Evolutionary conservation across 2,113 vertebrate genomes (phyloP).

Genomic region (Cyphomyrus discorhynchus): DNA sequence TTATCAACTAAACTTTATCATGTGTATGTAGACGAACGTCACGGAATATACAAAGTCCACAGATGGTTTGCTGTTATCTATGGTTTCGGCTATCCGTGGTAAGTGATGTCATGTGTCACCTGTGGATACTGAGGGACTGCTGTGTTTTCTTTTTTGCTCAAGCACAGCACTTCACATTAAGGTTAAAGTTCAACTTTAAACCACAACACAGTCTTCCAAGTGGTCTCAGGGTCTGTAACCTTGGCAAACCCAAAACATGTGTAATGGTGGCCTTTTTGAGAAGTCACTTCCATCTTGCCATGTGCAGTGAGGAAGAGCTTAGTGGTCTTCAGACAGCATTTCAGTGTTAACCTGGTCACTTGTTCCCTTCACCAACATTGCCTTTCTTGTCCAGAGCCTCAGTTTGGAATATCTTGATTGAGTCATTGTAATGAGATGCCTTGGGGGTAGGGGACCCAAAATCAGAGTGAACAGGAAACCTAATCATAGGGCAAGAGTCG

Average conservation of each 20-base stretch:
- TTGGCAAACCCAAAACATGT: neutral
- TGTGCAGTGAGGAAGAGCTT: neutral
- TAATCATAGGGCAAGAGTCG: too few species aligned
- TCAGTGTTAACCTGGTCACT: neutral
- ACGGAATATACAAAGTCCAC: too few species aligned
- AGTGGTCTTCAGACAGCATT: neutral
- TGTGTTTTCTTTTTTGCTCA: neutral
- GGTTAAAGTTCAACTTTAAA: neutral
- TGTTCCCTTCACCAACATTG: neutral
- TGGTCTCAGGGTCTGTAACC: neutral
- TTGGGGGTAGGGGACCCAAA: neutral
- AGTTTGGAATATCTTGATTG: neutral
- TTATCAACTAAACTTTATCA: neutral
- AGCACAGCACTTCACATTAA: neutral
- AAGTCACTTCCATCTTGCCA: neutral
- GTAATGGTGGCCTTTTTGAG: neutral
- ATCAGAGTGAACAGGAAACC: neutral
- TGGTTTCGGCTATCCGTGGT: neutral
- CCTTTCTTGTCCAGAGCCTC: neutral
- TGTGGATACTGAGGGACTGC: neutral
- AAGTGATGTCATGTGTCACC: neutral
- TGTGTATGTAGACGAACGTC: too few species aligned
- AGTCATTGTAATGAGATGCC: neutral
- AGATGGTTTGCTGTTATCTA: neutral
- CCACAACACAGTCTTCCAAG: neutral